Evolutionary conservation across 2,888 invertebrate species (phyloP).

Genomic region (Trichopria drosophilae): DNA sequence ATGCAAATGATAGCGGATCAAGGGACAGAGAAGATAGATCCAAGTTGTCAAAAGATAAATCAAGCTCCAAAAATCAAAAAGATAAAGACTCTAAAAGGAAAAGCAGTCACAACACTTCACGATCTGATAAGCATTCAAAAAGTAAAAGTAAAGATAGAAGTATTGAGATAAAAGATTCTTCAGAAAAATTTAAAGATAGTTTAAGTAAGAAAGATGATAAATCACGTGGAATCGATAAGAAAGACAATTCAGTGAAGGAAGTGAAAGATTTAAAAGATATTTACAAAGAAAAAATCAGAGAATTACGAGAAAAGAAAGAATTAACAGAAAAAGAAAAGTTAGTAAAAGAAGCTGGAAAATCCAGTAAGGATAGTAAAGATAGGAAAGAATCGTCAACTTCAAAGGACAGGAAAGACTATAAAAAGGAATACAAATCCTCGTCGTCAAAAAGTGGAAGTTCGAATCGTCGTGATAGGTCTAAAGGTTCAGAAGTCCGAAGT

Average conservation of each 20-base stretch:
- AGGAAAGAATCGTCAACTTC: constrained; percentile 40
- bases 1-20: constrained; percentile 42
- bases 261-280: constrained; percentile 54
- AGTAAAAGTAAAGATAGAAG: constrained; percentile 42
- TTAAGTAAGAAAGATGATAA: constrained; percentile 42
- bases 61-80: constrained; percentile 31
- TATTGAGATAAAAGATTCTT: constrained; percentile 37
- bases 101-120: constrained; percentile 37
- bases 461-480: constrained; percentile 47
- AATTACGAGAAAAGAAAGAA: constrained; percentile 55
- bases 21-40: constrained; percentile 40
- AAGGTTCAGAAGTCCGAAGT: constrained; percentile 43
- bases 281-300: constrained; percentile 57
- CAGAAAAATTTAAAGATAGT: constrained; percentile 40
- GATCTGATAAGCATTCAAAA: constrained; percentile 39
- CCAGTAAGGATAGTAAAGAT: constrained; percentile 45
- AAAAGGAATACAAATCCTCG: constrained; percentile 46
- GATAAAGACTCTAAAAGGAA: constrained; percentile 43
- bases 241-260: constrained; percentile 43
- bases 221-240: constrained; percentile 44
- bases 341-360: constrained; percentile 47
- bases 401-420: constrained; percentile 47
- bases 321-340: constrained; percentile 55
- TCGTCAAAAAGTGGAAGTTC: constrained; percentile 44
- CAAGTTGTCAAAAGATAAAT: constrained; percentile 39